Evolutionary conservation across 2,888 invertebrate genomes (phyloP), one percentile per base, ranked within the genome.

Genomic region (Stegana nigrithorax): DNA sequence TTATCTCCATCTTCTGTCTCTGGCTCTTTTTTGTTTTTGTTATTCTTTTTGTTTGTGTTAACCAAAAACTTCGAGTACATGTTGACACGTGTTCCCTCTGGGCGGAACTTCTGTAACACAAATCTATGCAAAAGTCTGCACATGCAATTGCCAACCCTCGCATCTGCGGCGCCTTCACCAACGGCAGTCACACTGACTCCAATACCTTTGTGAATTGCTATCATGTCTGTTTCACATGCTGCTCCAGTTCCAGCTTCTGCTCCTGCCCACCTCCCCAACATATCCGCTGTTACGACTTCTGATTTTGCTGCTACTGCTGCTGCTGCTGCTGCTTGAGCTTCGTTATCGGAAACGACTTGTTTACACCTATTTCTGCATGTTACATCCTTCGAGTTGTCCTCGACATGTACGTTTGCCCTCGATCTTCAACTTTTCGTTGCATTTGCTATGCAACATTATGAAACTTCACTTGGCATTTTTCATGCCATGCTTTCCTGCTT

Each of bases 51-150:
- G 60, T 68, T 64, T 64, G 62, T 64, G 64, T 47, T 23, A 25
- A 10, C 25, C 47, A 47, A 47, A 36, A 47, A 47, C 47, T 47
- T 47, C n/a, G 59, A 64, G 65, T 66, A 68, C 67, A 71, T 62
- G 67, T 69, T 73, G 72, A 73, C 78, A 75, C 73, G 68, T 69
- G 68, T 66, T 66, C 64, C 61, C 67, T 72, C 60, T 45, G 65
- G 73, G 66, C 66, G 64, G 64, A 59, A 66, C 68, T 62, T 67
- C 21, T 36, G 12, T 25, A 70, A 72, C 60, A 23, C 67, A 67
- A 68, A 65, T 23, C 32, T 71, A 67, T 69, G 63, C 64, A 67
- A 42, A 32, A 55, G 45, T 42, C 58, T 57, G 23, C 19, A 65
- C 61, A 61, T 53, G 6, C 36, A 56, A 65, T 61, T 58, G 47